phyloP scores from a whole-genome alignment of 2,113 vertebrate genomes.

The Boleophthalmus pectinirostris region DNA sequence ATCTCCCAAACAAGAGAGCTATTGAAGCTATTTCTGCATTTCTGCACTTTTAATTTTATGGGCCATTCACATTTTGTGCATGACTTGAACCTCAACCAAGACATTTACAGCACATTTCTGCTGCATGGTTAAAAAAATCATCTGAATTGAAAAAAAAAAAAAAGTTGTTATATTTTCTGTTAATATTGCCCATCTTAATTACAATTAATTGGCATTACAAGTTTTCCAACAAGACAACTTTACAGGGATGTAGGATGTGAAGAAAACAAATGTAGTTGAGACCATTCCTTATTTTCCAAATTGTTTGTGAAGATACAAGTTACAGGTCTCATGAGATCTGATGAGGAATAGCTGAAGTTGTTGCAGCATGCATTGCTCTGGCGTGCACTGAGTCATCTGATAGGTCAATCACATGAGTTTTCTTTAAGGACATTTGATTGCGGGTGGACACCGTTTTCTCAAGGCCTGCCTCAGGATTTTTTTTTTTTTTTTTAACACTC shows the following conservation, averaged over 20 bases:
- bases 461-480: neutral
- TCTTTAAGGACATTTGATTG: neutral
- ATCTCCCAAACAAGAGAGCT: too few species aligned
- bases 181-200: neutral
- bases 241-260: neutral
- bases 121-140: too few species aligned
- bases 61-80: too few species aligned
- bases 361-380: neutral
- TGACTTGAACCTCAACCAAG: too few species aligned
- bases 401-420: constrained; percentile 43
- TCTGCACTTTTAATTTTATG: too few species aligned
- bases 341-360: neutral
- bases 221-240: neutral
- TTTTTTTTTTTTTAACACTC: neutral
- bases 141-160: too few species aligned
- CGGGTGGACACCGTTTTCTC: neutral
- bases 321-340: neutral
- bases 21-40: too few species aligned
- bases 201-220: neutral
- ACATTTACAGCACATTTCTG: too few species aligned
- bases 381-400: constrained; percentile 38
- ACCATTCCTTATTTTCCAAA: neutral
- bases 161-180: too few species aligned
- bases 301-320: neutral
- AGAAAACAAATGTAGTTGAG: neutral